Evolutionary conservation across 2,888 invertebrate genomes (phyloP).

Genomic region (Axea sp.): DNA sequence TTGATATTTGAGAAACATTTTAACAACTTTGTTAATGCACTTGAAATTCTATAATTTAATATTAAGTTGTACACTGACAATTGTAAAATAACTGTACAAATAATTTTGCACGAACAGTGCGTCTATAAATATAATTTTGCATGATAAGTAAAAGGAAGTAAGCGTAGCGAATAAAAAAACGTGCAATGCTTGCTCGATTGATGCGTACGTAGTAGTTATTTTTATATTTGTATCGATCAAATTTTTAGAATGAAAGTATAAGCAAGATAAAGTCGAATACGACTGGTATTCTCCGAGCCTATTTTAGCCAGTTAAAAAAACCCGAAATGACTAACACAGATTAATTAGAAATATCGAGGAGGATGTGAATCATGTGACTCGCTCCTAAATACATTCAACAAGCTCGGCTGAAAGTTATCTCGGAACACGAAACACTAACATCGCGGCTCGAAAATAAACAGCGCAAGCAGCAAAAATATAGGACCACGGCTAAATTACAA

Average conservation of each 20-base stretch:
- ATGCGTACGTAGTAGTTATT: no score
- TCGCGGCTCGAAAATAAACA: constrained; percentile 1
- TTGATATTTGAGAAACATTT: no score
- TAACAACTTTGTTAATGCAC: no score
- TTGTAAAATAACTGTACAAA: no score
- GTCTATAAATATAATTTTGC: no score
- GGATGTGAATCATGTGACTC: constrained; percentile 41
- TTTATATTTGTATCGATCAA: constrained; percentile 22
- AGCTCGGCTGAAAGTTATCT: constrained; percentile 22
- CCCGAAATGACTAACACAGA: constrained; percentile 2
- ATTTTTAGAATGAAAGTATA: constrained; percentile 11
- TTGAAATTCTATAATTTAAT: no score
- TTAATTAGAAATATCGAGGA: constrained; percentile 45
- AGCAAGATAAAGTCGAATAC: neutral
- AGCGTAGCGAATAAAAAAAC: no score
- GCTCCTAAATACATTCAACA: constrained; percentile 25
- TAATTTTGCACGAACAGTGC: no score
- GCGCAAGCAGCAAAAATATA: neutral
- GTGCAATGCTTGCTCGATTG: no score
- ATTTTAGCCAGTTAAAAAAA: constrained; percentile 20
- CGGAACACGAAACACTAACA: constrained; percentile 8
- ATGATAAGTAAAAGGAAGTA: no score
- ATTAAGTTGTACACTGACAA: no score
- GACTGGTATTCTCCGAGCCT: neutral
- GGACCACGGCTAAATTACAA: neutral